Evolutionary conservation across 2,797 vertebrate genomes (phyloP).

Genomic region (Erethizon dorsatum): DNA sequence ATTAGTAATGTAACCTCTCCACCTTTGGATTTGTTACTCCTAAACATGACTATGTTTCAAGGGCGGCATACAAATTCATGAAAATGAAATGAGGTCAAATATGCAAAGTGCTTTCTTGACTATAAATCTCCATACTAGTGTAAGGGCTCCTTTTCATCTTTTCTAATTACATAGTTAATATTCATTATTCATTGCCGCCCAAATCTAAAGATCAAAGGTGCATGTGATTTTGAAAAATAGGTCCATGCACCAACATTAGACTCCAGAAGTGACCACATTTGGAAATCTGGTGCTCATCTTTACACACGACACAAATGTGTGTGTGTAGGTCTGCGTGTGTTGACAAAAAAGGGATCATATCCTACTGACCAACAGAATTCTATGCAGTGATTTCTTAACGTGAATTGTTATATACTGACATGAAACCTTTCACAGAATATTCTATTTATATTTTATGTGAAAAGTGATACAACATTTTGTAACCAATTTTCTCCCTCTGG

Average conservation of each 20-base stretch:
- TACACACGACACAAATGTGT: neutral
- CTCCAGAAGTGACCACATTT: neutral
- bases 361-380: neutral
- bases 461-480: neutral
- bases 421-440: neutral
- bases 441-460: neutral
- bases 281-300: slow-evolving; percentile 21
- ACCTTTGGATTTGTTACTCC: neutral
- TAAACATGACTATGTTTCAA: neutral
- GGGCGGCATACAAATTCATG: neutral
- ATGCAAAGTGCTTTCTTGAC: neutral
- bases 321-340: neutral
- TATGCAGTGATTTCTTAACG: neutral
- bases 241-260: neutral
- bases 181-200: neutral
- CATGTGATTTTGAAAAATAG: neutral
- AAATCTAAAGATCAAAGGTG: neutral
- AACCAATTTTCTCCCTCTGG: neutral
- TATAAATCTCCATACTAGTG: neutral
- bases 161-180: slow-evolving; percentile 1
- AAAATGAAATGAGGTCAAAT: slow-evolving; percentile 36
- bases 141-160: neutral
- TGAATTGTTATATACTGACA: neutral
- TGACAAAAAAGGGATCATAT: neutral
- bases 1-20: neutral